Percentiles rank a stretch among this genome's conserved stretches.
Evolutionary conservation across 2,888 invertebrate genomes (phyloP).

Genomic region (Eucera pruinosa): DNA sequence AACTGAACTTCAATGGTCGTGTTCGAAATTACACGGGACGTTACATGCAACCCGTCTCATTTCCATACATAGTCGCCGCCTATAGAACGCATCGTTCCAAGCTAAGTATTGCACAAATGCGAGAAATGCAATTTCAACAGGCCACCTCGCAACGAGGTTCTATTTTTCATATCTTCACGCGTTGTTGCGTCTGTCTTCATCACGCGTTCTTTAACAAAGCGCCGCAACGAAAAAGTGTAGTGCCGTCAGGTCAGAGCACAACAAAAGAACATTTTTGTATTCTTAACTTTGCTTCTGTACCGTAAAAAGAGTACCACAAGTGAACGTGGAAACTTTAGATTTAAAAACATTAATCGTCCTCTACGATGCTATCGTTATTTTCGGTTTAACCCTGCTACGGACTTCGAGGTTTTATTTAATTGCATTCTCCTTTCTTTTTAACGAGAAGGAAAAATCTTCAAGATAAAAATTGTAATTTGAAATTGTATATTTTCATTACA

Average conservation of each 20-base stretch:
- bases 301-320: not conserved
- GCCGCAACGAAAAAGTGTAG: not conserved
- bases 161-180: conserved; percentile 11
- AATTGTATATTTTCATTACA: no score
- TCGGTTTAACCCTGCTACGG: no score
- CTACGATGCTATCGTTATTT: no score
- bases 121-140: conserved; percentile 6
- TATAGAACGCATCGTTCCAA: not conserved
- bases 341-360: not conserved
- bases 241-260: not conserved
- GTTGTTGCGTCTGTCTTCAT: conserved; percentile 1
- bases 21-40: conserved; percentile 9
- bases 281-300: not conserved
- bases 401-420: not conserved
- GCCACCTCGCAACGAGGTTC: not conserved
- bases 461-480: no score
- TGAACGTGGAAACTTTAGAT: no score
- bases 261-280: not conserved
- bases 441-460: no score
- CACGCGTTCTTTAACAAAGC: conserved; percentile 11
- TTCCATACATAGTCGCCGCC: no score
- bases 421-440: no score
- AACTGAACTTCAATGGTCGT: conserved; percentile 7
- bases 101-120: conserved; percentile 11
- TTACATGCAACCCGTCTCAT: not conserved